Percentiles rank a stretch among this genome's conserved stretches.
These are phyloP conservation scores for Amblyornis subalaris DNA, from an alignment of 2,113 vertebrate genomes.

Conservation along the genomic window DNA sequence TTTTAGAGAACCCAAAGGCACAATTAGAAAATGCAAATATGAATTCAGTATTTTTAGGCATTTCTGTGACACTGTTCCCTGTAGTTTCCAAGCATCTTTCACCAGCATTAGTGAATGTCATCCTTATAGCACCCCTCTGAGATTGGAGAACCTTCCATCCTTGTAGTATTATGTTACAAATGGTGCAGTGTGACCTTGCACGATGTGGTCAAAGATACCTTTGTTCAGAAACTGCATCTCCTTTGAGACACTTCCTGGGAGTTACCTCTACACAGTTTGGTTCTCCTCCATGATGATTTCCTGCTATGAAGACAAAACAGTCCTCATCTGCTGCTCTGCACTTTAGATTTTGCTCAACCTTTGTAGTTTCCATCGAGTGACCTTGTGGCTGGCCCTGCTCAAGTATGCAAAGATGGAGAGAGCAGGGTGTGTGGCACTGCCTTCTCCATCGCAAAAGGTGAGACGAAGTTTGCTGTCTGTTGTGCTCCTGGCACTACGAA, in stretches of 20 bases:
- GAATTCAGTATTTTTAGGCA: slow-evolving; percentile 1
- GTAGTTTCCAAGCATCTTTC: not conserved
- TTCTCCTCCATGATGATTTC: not conserved
- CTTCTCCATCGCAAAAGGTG: not conserved
- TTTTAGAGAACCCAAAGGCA: slow-evolving; percentile 56
- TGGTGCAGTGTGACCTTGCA: not conserved
- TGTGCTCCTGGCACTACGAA: not conserved
- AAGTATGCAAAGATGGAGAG: not conserved
- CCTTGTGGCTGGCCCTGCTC: not conserved
- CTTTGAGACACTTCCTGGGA: not conserved
- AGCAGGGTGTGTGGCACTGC: not conserved
- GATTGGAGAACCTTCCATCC: not conserved
- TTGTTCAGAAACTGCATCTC: not conserved
- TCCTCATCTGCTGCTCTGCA: not conserved
- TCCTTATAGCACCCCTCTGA: not conserved
- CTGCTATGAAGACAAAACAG: not conserved
- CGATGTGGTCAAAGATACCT: not conserved
- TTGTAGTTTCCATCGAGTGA: not conserved
- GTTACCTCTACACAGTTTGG: not conserved
- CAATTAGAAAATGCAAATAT: slow-evolving; percentile 2
- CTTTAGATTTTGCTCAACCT: not conserved
- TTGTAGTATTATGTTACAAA: not conserved
- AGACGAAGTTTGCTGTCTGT: not conserved
- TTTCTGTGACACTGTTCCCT: not conserved
- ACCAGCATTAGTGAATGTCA: not conserved